These are phyloP conservation scores for Cervus canadensis DNA, from an alignment of 2,113 vertebrate species.

Conservation along the genomic window DNA sequence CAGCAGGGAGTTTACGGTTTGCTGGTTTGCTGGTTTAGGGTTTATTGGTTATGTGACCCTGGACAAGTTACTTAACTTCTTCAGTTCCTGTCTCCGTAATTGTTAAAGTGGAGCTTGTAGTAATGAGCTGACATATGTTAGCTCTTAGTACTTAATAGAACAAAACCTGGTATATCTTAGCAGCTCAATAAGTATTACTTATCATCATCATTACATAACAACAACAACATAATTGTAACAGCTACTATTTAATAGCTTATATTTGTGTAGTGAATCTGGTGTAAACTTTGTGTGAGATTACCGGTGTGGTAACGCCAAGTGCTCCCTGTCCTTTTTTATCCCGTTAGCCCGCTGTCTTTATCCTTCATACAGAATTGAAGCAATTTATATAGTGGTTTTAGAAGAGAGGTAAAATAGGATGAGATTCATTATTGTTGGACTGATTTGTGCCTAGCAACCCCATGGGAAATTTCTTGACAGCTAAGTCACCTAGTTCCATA, in stretches of 20 bases:
- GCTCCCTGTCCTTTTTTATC: background rate
- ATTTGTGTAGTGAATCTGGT: slow-evolving; percentile 6
- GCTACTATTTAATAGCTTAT: background rate
- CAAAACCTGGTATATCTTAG: background rate
- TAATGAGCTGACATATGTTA: background rate
- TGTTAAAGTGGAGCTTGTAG: background rate
- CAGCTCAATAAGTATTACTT: background rate
- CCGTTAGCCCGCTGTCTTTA: slow-evolving; percentile 21
- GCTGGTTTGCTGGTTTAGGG: background rate
- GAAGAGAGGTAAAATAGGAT: slow-evolving; percentile 61
- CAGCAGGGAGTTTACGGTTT: background rate
- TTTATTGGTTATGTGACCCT: background rate
- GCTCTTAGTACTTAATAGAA: background rate
- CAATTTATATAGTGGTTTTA: slow-evolving; percentile 61
- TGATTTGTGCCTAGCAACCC: slow-evolving; percentile 45
- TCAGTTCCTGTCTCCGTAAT: background rate
- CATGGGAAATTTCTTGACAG: slow-evolving; percentile 58
- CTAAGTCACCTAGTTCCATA: slow-evolving; percentile 8
- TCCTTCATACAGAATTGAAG: slow-evolving; percentile 29
- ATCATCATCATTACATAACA: background rate
- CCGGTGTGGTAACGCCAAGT: background rate
- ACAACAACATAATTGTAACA: background rate
- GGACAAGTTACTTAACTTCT: background rate
- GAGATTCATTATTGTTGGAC: slow-evolving; percentile 59
- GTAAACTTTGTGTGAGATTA: background rate